Base-by-base conservation (phyloP, 2,888 invertebrate genomes). In the Cordilura impudica region DNA sequence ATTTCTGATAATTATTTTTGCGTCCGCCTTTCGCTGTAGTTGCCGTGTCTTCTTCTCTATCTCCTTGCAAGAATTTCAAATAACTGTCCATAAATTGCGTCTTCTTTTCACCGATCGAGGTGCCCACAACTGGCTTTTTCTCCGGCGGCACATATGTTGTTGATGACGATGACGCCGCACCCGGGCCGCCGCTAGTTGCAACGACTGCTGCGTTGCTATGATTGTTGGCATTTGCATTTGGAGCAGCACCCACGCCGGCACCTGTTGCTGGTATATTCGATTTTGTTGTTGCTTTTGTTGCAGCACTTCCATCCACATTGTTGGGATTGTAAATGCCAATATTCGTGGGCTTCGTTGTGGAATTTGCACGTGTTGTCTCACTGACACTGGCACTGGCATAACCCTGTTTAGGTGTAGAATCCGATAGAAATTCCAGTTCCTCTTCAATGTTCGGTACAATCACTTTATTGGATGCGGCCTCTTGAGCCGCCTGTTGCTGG, bases 381-480 rank as follows among this genome's bases (percentile, higher is more conserved):
- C 85, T 75, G 16, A 3, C 26, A 26, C n/a, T n/a, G n/a, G 86
- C 85, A 70, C 85, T 87, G 63, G 87, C 82, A 82, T 87, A 82
- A 76, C 90, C 83, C 87, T 90, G 83, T 61, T 88, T 87, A 10
- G 85, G 84, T n/a, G 84, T 84, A 2, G 85, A 83, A 75, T 86
- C 86, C 85, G 93, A 93, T 89, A 96, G 91, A 91, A 95, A 95
- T 89, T 94, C 94, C 87, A 96, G 91, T 91, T 96, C 96, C 91
- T 96, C 95, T 90, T 96, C 96, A 89, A 96, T 95, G 91, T 96
- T 95, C 85, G 96, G 96, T 87, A 96, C 95, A 86, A 96, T 95
- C 85, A 96, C 95, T 92, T 95, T 95, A 83, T 94, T 94, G 90
- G 94, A 93, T 86, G 93, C 93, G 26, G 85, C 75, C 53, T 85